Conservation (phyloP, 2,113 vertebrate species). For the Baryphthengus martii region DNA sequence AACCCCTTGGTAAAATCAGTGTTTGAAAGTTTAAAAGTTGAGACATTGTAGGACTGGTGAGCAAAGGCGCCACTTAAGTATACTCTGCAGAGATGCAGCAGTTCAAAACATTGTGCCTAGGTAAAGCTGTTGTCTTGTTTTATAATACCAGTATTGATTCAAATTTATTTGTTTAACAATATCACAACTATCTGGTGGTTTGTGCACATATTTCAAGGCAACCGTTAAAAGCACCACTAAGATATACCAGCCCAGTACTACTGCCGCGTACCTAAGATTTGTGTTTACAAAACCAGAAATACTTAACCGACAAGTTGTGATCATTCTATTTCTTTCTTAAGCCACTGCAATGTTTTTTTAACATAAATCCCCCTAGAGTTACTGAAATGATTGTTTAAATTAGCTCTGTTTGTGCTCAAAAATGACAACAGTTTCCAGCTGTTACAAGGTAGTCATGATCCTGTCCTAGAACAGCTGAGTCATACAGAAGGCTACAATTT, state of each 20-base stretch:
- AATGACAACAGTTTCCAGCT: neutral
- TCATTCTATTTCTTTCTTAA: neutral
- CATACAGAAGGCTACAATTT: neutral
- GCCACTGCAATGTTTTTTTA: neutral
- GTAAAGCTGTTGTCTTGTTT: neutral
- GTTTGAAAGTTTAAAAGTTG: neutral
- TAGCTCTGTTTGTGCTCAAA: neutral
- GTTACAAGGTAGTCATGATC: accelerated
- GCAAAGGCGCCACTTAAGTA: neutral
- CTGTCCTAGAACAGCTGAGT: neutral
- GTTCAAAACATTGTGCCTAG: neutral
- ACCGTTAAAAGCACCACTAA: neutral
- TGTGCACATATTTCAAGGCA: neutral
- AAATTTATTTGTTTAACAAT: neutral
- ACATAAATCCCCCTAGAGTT: neutral
- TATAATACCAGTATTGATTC: neutral
- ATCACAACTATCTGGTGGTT: neutral
- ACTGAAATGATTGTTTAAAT: neutral
- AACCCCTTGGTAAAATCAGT: neutral
- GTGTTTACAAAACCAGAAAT: neutral
- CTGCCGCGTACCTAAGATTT: neutral
- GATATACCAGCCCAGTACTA: neutral
- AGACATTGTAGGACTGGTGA: neutral
- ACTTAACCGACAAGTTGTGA: neutral
- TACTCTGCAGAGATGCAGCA: neutral